phyloP scores from a whole-genome alignment of 1,140 invertebrate species.

The Caenorhabditis inopinata region DNA sequence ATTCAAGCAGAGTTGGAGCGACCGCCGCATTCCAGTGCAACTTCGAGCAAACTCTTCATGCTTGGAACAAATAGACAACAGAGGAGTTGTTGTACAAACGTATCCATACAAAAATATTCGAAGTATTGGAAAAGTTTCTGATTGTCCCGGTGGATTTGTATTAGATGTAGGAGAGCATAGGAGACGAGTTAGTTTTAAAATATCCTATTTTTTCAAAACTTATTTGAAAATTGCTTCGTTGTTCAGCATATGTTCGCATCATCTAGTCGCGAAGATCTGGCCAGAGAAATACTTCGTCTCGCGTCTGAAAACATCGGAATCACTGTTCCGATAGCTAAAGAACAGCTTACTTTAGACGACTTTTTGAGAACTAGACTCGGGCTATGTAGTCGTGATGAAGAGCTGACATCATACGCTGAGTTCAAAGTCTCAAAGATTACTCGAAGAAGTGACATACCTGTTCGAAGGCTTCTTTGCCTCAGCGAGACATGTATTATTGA shows the following conservation, averaged over 20 bases:
- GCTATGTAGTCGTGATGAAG: constrained; percentile 82
- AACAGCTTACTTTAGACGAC: constrained; percentile 80
- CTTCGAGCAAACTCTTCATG: constrained; percentile 85
- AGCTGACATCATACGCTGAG: constrained; percentile 85
- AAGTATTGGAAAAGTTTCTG: constrained; percentile 74
- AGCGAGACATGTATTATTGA: constrained; percentile 92
- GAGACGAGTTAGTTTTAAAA: constrained; percentile 51
- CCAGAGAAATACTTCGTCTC: constrained; percentile 80
- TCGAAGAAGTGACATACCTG: constrained; percentile 70
- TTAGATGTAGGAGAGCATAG: constrained; percentile 69
- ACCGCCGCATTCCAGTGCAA: constrained; percentile 80
- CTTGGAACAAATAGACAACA: constrained; percentile 82
- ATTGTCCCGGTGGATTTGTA: constrained; percentile 77
- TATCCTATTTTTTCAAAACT: not conserved
- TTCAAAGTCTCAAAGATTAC: constrained; percentile 86
- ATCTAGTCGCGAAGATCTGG: constrained; percentile 79
- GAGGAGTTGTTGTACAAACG: constrained; percentile 73
- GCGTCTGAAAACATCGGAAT: constrained; percentile 80
- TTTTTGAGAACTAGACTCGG: constrained; percentile 84
- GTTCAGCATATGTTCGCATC: constrained; percentile 81
- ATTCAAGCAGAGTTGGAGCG: constrained; percentile 93
- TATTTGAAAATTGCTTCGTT: not conserved
- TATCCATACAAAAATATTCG: constrained; percentile 93
- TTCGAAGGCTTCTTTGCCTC: constrained; percentile 76
- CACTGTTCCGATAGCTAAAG: constrained; percentile 79